Percentiles rank a stretch among this genome's conserved stretches.
These are phyloP conservation scores for Prosopocoilus inquinatus DNA, from an alignment of 2,888 invertebrate species.

Conservation along the genomic window DNA sequence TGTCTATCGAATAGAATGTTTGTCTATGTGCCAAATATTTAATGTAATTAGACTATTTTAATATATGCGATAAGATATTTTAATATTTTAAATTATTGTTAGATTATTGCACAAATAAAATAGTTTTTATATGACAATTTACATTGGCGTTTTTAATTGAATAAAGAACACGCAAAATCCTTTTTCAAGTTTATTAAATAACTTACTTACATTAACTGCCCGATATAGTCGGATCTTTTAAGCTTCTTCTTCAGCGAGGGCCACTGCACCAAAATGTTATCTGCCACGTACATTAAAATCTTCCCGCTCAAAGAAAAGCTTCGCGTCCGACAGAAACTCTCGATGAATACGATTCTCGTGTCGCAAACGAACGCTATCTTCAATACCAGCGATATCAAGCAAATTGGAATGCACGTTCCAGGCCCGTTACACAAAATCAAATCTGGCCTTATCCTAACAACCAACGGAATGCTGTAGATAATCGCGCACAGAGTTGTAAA, in stretches of 20 bases:
- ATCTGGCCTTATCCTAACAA: slow-evolving; percentile 71
- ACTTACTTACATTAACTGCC: slow-evolving; percentile 62
- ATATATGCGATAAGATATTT: not conserved
- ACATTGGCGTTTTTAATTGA: too few relatives aligned
- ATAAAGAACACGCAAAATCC: too few relatives aligned
- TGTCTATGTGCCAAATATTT: slow-evolving; percentile 18
- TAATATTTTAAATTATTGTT: slow-evolving; percentile 17
- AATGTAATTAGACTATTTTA: slow-evolving; percentile 8
- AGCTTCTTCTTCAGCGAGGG: slow-evolving; percentile 67
- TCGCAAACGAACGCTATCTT: slow-evolving; percentile 65
- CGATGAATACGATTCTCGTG: slow-evolving; percentile 83
- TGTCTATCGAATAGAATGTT: slow-evolving; percentile 9
- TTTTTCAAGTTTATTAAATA: too few relatives aligned
- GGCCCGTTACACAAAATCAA: slow-evolving; percentile 92
- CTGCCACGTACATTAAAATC: slow-evolving; percentile 79
- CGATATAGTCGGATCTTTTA: slow-evolving; percentile 72
- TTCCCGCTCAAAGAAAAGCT: slow-evolving; percentile 86
- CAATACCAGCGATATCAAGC: slow-evolving; percentile 72
- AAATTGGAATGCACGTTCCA: slow-evolving; percentile 93
- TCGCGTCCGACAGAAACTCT: slow-evolving; percentile 92
- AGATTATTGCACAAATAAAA: slow-evolving; percentile 17
- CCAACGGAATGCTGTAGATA: slow-evolving; percentile 65
- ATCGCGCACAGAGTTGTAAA: slow-evolving; percentile 74
- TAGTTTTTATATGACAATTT: not conserved
- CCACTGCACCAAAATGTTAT: slow-evolving; percentile 93